These are phyloP conservation scores for Harpegnathos saltator DNA, from an alignment of 1,140 invertebrate species.

Conservation along the genomic window DNA sequence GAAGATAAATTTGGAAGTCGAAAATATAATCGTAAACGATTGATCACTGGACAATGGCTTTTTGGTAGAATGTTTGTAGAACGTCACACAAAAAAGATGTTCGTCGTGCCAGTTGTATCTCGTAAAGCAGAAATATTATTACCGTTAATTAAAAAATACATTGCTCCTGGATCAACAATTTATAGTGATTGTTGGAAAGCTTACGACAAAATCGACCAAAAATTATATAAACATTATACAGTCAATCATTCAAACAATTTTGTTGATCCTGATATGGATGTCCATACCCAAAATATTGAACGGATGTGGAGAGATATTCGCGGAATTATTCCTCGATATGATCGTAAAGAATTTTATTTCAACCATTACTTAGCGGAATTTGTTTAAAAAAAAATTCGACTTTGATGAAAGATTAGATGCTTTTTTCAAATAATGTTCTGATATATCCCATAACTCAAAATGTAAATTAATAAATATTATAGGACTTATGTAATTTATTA, in stretches of 20 bases:
- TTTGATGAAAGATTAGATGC: constrained; percentile 7
- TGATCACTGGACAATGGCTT: not conserved
- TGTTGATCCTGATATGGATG: not conserved
- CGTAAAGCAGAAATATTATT: constrained; percentile 7
- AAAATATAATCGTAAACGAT: not conserved
- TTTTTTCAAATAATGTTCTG: constrained; percentile 10
- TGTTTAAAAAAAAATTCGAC: constrained; percentile 8
- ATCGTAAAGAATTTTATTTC: not conserved
- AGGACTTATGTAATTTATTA: no score
- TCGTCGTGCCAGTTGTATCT: not conserved
- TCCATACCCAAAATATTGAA: not conserved
- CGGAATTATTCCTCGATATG: not conserved
- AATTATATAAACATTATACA: not conserved
- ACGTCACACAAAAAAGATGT: not conserved
- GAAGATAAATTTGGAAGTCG: constrained; percentile 16
- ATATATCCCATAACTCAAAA: not conserved
- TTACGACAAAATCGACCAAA: not conserved
- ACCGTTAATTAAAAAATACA: not conserved
- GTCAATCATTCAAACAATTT: not conserved
- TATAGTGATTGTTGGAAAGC: constrained; percentile 1
- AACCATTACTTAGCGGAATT: not conserved
- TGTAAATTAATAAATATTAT: no score
- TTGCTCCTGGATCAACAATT: constrained; percentile 7
- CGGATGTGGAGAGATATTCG: not conserved
- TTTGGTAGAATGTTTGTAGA: not conserved